Percentiles rank a stretch among this genome's conserved stretches.
These are phyloP conservation scores for Sakesphorus luctuosus DNA, from an alignment of 2,113 vertebrate genomes.

Conservation along the genomic window DNA sequence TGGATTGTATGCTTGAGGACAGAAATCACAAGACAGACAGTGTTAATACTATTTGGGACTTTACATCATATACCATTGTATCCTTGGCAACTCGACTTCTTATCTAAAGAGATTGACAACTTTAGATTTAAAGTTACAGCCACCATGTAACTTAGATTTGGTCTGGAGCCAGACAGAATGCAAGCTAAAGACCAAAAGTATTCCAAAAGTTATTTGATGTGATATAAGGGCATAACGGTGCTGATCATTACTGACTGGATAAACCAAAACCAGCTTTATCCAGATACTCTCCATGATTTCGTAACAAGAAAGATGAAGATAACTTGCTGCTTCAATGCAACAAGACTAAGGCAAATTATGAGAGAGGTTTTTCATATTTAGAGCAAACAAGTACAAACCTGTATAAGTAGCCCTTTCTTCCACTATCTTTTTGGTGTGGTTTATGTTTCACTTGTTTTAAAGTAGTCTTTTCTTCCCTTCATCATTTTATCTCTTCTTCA, in stretches of 20 bases:
- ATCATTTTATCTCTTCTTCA: neutral
- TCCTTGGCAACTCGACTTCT: conserved; percentile 48
- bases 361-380: neutral
- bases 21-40: neutral
- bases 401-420: neutral
- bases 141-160: neutral
- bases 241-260: neutral
- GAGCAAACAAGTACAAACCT: neutral
- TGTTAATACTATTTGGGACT: conserved; percentile 30
- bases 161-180: neutral
- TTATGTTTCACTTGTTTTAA: neutral
- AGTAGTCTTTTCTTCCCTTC: neutral
- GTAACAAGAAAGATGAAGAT: neutral
- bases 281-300: neutral
- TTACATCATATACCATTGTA: conserved; percentile 50
- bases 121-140: conserved; percentile 50
- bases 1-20: neutral
- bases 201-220: neutral
- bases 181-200: neutral
- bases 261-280: neutral
- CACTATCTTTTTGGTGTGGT: neutral
- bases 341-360: neutral
- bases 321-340: neutral
- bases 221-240: neutral
- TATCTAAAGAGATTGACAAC: conserved; percentile 46